Conservation (phyloP, 2,888 invertebrate species). For the Coenonympha glycerion region DNA sequence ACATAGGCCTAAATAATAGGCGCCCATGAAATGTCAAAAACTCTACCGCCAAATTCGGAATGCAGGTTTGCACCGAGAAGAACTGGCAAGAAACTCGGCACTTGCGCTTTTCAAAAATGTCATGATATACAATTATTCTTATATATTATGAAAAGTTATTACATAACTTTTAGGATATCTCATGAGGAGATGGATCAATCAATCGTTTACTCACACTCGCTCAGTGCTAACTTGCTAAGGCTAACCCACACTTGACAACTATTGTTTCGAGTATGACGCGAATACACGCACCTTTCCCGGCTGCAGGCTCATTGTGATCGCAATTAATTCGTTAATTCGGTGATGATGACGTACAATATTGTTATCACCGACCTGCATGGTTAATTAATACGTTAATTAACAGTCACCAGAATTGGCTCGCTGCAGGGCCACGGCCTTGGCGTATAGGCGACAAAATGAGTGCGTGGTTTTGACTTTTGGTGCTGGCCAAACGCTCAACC, state of each 20-base stretch:
- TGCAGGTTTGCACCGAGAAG: no score
- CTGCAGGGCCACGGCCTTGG: not conserved
- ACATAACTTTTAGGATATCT: no score
- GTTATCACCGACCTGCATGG: not conserved
- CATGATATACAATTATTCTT: no score
- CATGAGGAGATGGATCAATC: no score
- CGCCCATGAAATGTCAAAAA: no score
- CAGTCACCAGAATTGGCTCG: not conserved
- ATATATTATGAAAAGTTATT: no score
- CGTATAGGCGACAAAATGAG: not conserved
- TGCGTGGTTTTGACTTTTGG: no score
- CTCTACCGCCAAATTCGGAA: no score
- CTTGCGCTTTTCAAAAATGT: no score
- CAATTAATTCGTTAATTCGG: conserved; percentile 3
- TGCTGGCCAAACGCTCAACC: no score
- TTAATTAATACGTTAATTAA: conserved; percentile 1
- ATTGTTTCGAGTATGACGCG: conserved; percentile 5
- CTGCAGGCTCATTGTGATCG: not conserved
- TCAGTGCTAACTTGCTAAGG: not conserved
- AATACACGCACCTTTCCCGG: not conserved
- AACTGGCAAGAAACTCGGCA: no score
- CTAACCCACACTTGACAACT: conserved; percentile 1
- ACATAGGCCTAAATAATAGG: no score
- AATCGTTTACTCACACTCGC: not conserved
- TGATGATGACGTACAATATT: conserved; percentile 1